Conservation (phyloP, 2,113 vertebrate species). For the Mustelus asterias region DNA sequence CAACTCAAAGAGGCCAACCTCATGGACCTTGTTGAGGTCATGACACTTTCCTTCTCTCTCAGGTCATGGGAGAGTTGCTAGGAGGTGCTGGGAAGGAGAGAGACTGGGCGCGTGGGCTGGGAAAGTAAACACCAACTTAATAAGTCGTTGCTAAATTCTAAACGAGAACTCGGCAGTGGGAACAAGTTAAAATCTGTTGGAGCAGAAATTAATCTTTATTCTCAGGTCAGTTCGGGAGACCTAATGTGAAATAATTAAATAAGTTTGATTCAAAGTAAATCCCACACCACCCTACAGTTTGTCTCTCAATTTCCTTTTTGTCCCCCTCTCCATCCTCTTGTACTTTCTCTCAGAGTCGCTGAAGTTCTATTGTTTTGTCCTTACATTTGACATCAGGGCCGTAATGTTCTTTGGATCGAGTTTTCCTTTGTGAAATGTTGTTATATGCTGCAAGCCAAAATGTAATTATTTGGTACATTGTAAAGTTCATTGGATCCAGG, state of each 20-base stretch:
- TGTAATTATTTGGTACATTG: neutral
- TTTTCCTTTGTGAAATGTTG: neutral
- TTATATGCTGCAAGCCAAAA: neutral
- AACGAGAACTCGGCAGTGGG: too few relatives aligned
- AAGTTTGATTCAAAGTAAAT: neutral
- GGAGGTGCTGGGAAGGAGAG: neutral
- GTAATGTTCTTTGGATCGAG: neutral
- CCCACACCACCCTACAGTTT: neutral
- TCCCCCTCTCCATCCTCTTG: neutral
- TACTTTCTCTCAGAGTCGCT: neutral
- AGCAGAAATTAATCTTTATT: neutral
- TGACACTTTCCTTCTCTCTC: neutral
- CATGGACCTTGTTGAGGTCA: too few relatives aligned
- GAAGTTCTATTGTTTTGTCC: neutral
- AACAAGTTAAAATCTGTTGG: neutral
- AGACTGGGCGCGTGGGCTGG: neutral
- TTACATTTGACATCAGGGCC: neutral
- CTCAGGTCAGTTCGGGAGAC: neutral
- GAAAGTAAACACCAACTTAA: neutral
- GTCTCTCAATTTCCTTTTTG: neutral
- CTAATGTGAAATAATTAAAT: neutral
- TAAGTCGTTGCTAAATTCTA: neutral
- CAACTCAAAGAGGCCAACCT: too few relatives aligned
- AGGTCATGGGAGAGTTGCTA: neutral
- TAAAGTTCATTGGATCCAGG: neutral